phyloP scores from a whole-genome alignment of 2,888 invertebrate genomes.

The Thalpophila matura region DNA sequence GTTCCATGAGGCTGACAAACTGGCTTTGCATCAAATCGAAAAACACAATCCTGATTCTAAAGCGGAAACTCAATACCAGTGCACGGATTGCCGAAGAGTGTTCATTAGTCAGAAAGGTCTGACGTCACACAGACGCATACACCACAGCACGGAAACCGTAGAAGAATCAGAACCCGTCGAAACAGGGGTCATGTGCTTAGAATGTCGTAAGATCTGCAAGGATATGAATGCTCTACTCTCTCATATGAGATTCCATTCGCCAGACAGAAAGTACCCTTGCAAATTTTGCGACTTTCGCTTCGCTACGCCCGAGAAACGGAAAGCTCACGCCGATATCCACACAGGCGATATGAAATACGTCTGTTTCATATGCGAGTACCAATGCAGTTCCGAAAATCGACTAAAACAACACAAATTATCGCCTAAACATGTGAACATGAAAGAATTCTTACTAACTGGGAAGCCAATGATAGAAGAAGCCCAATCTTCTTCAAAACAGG shows the following conservation, averaged over 20 bases:
- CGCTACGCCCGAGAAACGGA: slow-evolving; percentile 83
- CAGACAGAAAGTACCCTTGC: slow-evolving; percentile 83
- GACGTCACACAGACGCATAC: slow-evolving; percentile 82
- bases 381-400: slow-evolving; percentile 85
- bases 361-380: slow-evolving; percentile 87
- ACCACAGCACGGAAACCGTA: slow-evolving; percentile 75
- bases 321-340: slow-evolving; percentile 82
- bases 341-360: slow-evolving; percentile 88
- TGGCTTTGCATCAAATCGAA: slow-evolving; percentile 84
- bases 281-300: slow-evolving; percentile 87
- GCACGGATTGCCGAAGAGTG: slow-evolving; percentile 82
- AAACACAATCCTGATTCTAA: slow-evolving; percentile 81
- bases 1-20: slow-evolving; percentile 84
- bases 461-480: slow-evolving; percentile 74
- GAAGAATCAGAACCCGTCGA: slow-evolving; percentile 75
- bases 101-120: slow-evolving; percentile 84
- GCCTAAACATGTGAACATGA: slow-evolving; percentile 83
- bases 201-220: slow-evolving; percentile 85
- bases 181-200: slow-evolving; percentile 82
- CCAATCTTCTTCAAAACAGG: slow-evolving; percentile 71
- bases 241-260: slow-evolving; percentile 84
- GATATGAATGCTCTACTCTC: slow-evolving; percentile 81
- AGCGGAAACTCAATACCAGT: slow-evolving; percentile 80
- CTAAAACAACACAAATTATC: slow-evolving; percentile 83
- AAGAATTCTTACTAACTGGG: slow-evolving; percentile 80